Conservation (phyloP, 2,113 vertebrate species). For the Anas platyrhynchos region DNA sequence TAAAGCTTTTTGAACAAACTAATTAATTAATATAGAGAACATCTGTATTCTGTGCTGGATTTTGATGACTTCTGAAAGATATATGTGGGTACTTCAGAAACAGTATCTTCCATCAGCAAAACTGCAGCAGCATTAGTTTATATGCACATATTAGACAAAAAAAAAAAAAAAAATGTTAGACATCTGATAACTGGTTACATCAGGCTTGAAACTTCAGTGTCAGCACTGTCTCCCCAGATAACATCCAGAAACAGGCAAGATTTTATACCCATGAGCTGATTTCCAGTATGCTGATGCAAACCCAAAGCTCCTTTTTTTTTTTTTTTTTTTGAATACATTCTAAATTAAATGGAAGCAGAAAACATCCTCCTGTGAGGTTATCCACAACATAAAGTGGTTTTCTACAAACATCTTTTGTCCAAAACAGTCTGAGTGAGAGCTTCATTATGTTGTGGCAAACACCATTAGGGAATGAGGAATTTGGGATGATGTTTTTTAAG, state of each 20-base stretch:
- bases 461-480: background rate
- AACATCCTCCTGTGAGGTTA: background rate
- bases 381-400: background rate
- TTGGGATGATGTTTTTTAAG: background rate
- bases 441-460: background rate
- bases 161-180: background rate
- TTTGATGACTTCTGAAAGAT: background rate
- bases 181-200: background rate
- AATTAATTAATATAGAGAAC: background rate
- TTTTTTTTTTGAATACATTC: background rate
- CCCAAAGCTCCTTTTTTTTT: background rate
- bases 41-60: background rate
- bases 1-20: background rate
- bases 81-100: background rate
- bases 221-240: background rate
- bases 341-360: background rate
- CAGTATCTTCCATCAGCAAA: background rate
- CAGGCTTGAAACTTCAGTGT: background rate
- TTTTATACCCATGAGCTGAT: background rate
- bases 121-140: background rate
- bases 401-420: background rate
- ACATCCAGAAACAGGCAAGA: background rate
- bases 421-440: background rate
- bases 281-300: background rate
- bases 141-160: background rate